These are phyloP conservation scores for Sylvicola fuscatus DNA, from an alignment of 2,888 invertebrate genomes.

Conservation along the genomic window DNA sequence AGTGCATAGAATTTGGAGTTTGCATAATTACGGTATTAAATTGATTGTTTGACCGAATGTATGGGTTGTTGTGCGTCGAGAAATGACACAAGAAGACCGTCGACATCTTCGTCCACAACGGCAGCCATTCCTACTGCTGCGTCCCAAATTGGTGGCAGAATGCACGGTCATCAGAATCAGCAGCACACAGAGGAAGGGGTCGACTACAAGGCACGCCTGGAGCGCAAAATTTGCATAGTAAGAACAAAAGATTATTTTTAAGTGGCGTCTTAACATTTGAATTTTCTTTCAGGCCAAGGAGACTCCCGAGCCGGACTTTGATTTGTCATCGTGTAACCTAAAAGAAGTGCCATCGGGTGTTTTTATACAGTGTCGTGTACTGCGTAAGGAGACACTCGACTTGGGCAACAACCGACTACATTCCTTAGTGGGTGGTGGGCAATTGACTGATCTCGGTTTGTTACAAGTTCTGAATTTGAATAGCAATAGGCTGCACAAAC, in stretches of 20 bases:
- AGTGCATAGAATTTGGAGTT: no score
- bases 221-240: conserved; percentile 14
- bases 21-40: no score
- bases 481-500: conserved; percentile 37
- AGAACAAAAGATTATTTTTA: conserved; percentile 4
- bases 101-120: conserved; percentile 1
- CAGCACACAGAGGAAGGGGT: no score
- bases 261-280: neutral
- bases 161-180: no score
- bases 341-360: conserved; percentile 54
- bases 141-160: no score
- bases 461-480: conserved; percentile 45
- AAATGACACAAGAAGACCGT: conserved; percentile 8
- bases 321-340: conserved; percentile 58
- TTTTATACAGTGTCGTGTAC: conserved; percentile 60
- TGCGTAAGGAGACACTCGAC: conserved; percentile 49
- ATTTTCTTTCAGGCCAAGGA: conserved; percentile 32
- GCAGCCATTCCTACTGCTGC: conserved; percentile 4
- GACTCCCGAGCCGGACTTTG: conserved; percentile 62
- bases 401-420: conserved; percentile 47
- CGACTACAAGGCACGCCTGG: conserved; percentile 13
- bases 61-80: conserved; percentile 14
- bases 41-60: conserved; percentile 6
- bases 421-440: conserved; percentile 48
- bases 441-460: conserved; percentile 43